Base-by-base conservation (phyloP, 2,888 invertebrate genomes). In the Eupithecia exiguata region DNA sequence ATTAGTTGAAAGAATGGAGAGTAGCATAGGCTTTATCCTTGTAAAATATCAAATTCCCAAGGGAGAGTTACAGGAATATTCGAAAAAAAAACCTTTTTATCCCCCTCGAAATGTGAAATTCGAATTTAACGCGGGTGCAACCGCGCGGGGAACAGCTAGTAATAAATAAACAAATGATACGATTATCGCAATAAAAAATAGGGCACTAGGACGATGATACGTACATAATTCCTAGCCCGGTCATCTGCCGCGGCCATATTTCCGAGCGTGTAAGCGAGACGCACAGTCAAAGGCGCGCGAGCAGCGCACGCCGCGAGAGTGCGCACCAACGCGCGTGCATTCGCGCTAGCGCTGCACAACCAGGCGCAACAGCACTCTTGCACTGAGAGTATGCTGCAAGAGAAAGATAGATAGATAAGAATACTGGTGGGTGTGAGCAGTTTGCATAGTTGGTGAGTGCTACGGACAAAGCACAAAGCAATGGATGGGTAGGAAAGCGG, bases 161-260 rank as follows among this genome's bases (percentile, higher is more conserved):
- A 38, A 10, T 38, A 12, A 12, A 38, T 38, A 38, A 12, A 40
- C 3, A 40, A 40, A 40, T 40, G 40, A 12, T 38, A 12, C 1
- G 12, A 9, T n/a, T n/a, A n/a, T 30, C 38, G 6, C 36, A 5
- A 36, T 36, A 36, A 9, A 38, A 38, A 38, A 6, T 0, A 38
- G 9, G 38, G 38, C 38, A 38, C 38, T 38, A 38, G 6, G 38
- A 38, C 6, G 38, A 40, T n/a, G 5, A 58, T 9, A 65, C 38
- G 40, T 43, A 92, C 93, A 72, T 90, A 85, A 10, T 88, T 91
- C 76, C 98, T 92, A 0, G 97, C 96, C 62, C 95, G 94, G 76
- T 97, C 97, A 83, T 96, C 96, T 80, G 96, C 96, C 30, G 98
- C 97, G 84, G 98, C 96, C 90, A 98, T 96, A 88, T 98, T 98